These are phyloP conservation scores for Sebastes jordani DNA, from an alignment of 2,797 vertebrate species.

Conservation along the genomic window DNA sequence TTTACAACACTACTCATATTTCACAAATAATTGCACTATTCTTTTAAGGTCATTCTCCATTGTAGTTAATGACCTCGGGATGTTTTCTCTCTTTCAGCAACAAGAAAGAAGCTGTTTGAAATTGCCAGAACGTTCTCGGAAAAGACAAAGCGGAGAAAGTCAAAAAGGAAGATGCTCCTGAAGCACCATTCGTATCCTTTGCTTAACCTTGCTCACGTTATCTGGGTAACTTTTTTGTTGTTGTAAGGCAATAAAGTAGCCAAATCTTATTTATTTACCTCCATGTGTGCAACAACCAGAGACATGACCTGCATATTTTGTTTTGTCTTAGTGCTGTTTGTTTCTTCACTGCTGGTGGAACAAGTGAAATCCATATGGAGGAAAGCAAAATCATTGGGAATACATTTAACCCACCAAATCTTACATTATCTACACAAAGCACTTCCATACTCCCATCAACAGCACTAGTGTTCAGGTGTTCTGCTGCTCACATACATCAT, in stretches of 20 bases:
- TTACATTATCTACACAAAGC: neutral
- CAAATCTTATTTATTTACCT: neutral
- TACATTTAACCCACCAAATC: neutral
- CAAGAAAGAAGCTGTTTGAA: conserved; percentile 96
- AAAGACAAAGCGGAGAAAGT: conserved; percentile 95
- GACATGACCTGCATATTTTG: neutral
- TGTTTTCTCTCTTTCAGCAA: conserved; percentile 83
- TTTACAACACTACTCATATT: neutral
- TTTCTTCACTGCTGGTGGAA: neutral
- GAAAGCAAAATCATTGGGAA: neutral
- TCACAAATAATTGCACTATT: neutral
- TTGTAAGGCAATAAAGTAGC: neutral
- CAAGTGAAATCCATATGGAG: neutral
- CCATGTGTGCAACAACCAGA: neutral
- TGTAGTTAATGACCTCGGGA: neutral
- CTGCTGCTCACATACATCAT: neutral
- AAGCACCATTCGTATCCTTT: conserved; percentile 96
- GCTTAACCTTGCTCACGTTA: neutral
- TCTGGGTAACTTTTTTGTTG: neutral
- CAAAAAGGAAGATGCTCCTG: conserved; percentile 89
- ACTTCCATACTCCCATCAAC: neutral
- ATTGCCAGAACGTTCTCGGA: conserved; percentile 96
- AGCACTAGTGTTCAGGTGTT: neutral
- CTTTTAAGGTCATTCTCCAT: neutral
- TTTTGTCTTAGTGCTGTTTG: neutral